Base-by-base conservation (phyloP, 2,888 invertebrate species). In the Platynereis dumerilii region DNA sequence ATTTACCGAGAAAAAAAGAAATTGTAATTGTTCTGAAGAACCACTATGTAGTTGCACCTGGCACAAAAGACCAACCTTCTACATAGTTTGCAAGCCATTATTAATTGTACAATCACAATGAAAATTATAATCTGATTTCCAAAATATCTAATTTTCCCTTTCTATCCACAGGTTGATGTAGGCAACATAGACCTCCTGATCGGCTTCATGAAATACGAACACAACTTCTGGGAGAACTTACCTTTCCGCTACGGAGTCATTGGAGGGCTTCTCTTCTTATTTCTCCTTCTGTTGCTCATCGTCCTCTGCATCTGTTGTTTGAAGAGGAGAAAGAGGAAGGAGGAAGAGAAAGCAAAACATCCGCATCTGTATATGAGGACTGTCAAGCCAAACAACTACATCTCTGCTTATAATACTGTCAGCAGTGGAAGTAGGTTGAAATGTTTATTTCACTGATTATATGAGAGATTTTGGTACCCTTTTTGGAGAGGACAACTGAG, bases 191-290 rank as follows among this genome's bases (percentile, higher is more conserved):
- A 26, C 17, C 20, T 45, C 12, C 15, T 44, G 3, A 53, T 64
- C 5, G 69, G 69, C 15, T 67, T 62, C 58, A 42, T 69, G 54
- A 34, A 60, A 24, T 69, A 69, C 45, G 69, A 67, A 45, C 52
- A 62, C 44, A 57, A 20, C 28, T 68, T 65, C 59, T 68, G 68
- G 68, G 63, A 68, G 39, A 66, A 68, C 54, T 5, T 27, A 3
- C 26, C 34, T 22, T 63, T 68, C 56, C 65, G 65, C 20, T 62
- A 59, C 26, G 63, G 68, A 2, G 58, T 68, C 27, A 44, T 68
- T 5, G 68, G 68, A 15, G 66, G 53, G 17, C 27, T 61, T n/a
- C 26, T 52, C 7, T 65, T n/a, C 5, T 22, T 68, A n/a, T 27
- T 65, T 17, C 61, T 65, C 22, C 27, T 68, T 45, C 28, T 62